Evolutionary conservation across 2,113 vertebrate genomes (phyloP), one percentile per base, ranked within the genome.

Genomic region (Sinocyclocheilus rhinocerous): DNA sequence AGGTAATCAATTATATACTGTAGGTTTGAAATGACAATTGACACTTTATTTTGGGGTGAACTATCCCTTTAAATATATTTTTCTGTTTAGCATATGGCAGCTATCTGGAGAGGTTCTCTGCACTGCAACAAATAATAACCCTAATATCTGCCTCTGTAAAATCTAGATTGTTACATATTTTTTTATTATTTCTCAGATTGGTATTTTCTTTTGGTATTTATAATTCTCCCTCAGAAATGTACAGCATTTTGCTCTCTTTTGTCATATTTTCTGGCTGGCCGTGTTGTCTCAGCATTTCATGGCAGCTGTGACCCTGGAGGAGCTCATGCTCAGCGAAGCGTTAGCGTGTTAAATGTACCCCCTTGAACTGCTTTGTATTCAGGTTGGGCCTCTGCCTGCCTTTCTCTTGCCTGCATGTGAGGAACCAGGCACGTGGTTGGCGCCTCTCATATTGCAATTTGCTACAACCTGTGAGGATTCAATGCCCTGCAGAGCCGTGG

Each of bases 261-360:
- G 72, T 59, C 52, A 29, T 84, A 70, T 87, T 84, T 86, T 87
- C 72, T 85, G 57, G 86, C 82, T 48, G 45, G 69, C 84, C 39
- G 26, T 29, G 67, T 82, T 36, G 59, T 87, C 42, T 73, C 57
- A 85, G 86, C 45, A 26, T 76, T 88, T 36, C 48, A 67, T 87
- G 82, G 39, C 83, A 67, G 87, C 50, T 61, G 77, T 67, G 77
- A 75, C 87, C 84, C 88, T 85, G 61, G 85, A 85, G 86, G n/a
- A 87, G 73, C 72, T 81, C 50, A 22, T 78, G 83, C 45, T 86
- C 50, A 39, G 67, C 5, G 80, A 83, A 69, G 83, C 84, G 11
- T 80, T 83, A 24, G 67, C 33, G n/a, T 83, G 67, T 59, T 72
- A 79, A 82, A 81, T 83, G 52, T 79, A 72, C 20, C 83, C 45